Evolutionary conservation across 1,140 invertebrate genomes (phyloP).

Genomic region (Heliconius melpomene): DNA sequence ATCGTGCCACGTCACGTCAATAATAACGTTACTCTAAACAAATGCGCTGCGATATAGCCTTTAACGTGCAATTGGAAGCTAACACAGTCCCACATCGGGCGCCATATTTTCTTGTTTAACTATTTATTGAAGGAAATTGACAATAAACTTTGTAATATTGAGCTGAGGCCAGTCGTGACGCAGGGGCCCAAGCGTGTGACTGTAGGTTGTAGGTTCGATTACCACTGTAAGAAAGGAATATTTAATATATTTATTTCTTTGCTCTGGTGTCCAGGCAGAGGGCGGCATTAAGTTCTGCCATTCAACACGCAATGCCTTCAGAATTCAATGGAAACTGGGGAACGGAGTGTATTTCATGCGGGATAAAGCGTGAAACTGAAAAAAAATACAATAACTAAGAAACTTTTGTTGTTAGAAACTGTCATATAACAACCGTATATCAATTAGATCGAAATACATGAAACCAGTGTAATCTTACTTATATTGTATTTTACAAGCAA

Average conservation of each 20-base stretch:
- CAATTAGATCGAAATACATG: too few relatives aligned
- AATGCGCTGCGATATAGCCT: not conserved
- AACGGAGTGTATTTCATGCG: not conserved
- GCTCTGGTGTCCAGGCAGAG: not conserved
- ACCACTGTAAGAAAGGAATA: not conserved
- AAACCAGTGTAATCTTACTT: too few relatives aligned
- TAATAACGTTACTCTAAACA: not conserved
- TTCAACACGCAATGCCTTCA: not conserved
- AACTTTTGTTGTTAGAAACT: not conserved
- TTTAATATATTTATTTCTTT: not conserved
- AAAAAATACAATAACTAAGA: not conserved
- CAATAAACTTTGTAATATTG: not conserved
- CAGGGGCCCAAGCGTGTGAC: not conserved
- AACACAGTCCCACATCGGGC: slow-evolving; percentile 42
- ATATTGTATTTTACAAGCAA: not conserved
- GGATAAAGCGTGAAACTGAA: not conserved
- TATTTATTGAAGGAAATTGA: not conserved
- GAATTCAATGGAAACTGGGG: not conserved
- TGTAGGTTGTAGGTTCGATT: not conserved
- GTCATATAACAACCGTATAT: too few relatives aligned
- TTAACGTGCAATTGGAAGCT: not conserved
- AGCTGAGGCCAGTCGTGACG: too few relatives aligned
- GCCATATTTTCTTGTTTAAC: slow-evolving; percentile 30
- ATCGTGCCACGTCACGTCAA: not conserved
- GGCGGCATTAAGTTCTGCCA: not conserved